A percentile compares a stretch with the other conserved stretches of the same genome.
Evolutionary conservation across 2,888 invertebrate species (phyloP).

Genomic region (Brachynemurus nebulosus): DNA sequence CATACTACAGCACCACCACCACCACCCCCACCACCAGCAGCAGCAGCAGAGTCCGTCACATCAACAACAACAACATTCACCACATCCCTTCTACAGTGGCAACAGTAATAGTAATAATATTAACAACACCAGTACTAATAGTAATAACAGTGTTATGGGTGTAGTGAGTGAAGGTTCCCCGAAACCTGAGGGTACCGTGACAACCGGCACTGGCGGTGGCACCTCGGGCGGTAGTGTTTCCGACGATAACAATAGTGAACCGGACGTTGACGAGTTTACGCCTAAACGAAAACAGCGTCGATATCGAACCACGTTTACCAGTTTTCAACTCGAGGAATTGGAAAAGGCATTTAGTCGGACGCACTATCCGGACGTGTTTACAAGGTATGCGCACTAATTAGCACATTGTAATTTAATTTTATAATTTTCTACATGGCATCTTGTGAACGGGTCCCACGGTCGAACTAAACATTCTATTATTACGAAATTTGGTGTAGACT

Average conservation of each 20-base stretch:
- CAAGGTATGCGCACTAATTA: conserved; percentile 44
- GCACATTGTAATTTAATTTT: too few species aligned
- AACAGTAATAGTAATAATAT: background rate
- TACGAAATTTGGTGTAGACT: too few species aligned
- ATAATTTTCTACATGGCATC: too few species aligned
- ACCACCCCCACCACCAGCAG: background rate
- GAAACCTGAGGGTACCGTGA: conserved; percentile 1
- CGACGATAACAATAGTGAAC: conserved; percentile 47
- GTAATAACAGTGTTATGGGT: conserved; percentile 2
- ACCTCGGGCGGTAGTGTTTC: conserved; percentile 36
- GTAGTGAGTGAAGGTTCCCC: conserved; percentile 10
- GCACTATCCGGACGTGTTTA: conserved; percentile 96
- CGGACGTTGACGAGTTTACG: conserved; percentile 57
- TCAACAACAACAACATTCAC: background rate
- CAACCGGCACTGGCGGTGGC: conserved; percentile 27
- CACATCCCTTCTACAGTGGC: background rate
- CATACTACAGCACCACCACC: background rate
- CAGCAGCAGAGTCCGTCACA: background rate
- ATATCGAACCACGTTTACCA: conserved; percentile 89
- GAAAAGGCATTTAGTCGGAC: conserved; percentile 96
- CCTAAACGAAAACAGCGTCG: conserved; percentile 83
- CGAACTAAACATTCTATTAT: too few species aligned
- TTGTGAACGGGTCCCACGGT: too few species aligned
- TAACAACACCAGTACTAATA: background rate
- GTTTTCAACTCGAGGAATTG: conserved; percentile 87